Percentiles rank a stretch among this genome's conserved stretches.
phyloP scores from a whole-genome alignment of 2,888 invertebrate genomes.

The Drosophila colorata region DNA sequence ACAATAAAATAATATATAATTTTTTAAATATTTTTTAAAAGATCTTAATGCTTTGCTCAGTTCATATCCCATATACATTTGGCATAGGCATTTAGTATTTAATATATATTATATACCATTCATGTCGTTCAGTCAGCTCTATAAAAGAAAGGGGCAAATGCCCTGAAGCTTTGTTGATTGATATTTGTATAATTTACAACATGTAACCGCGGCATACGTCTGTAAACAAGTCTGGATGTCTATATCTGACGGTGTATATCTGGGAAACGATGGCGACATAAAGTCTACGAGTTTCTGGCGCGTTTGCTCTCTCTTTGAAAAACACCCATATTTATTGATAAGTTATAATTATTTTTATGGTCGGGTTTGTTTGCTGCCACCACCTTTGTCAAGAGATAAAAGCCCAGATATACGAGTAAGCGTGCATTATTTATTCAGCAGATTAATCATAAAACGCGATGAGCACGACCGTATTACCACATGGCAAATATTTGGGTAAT shows the following conservation, averaged over 20 bases:
- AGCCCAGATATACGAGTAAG: constrained; percentile 22
- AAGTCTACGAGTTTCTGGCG: constrained; percentile 58
- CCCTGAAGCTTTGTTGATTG: constrained; percentile 44
- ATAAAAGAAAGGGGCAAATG: constrained; percentile 20
- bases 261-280: constrained; percentile 60
- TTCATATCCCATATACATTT: no score
- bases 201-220: constrained; percentile 54
- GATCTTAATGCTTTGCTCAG: no score
- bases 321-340: constrained; percentile 61
- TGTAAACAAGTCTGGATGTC: constrained; percentile 37
- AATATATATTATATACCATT: no score
- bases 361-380: constrained; percentile 64
- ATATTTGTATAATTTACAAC: constrained; percentile 70
- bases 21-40: no score
- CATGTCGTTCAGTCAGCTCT: neutral
- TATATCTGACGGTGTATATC: constrained; percentile 11
- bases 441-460: constrained; percentile 24
- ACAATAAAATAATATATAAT: no score
- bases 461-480: constrained; percentile 2
- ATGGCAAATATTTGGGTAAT: constrained; percentile 10
- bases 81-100: no score
- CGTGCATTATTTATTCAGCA: constrained; percentile 29
- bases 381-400: constrained; percentile 57
- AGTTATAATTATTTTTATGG: constrained; percentile 77
- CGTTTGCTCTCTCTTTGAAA: constrained; percentile 17